Conservation (phyloP, 2,888 invertebrate species). For the Molorchus minor region DNA sequence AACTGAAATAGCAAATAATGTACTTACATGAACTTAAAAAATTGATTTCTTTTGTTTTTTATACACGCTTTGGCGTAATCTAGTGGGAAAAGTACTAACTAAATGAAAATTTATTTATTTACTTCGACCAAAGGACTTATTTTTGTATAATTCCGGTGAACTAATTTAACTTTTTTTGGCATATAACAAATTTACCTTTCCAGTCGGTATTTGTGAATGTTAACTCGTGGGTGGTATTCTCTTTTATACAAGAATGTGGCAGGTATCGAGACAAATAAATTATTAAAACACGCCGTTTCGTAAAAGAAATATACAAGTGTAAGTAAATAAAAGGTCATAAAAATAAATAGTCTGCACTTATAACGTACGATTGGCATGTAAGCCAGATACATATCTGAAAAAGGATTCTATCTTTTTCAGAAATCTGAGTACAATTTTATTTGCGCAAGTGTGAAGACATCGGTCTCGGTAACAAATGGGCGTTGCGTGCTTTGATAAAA, state of each 20-base stretch:
- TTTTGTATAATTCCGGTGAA: too few species aligned
- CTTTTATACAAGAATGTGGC: slow-evolving; percentile 15
- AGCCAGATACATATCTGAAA: slow-evolving; percentile 1
- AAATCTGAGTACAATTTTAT: slow-evolving; percentile 3
- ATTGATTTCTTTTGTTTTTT: too few species aligned
- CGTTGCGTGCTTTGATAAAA: not conserved
- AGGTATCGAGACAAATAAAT: slow-evolving; percentile 4
- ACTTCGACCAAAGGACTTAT: too few species aligned
- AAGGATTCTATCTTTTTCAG: slow-evolving; percentile 9
- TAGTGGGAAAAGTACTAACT: too few species aligned
- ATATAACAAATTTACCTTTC: too few species aligned
- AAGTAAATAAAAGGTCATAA: slow-evolving; percentile 17
- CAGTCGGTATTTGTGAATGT: slow-evolving; percentile 13
- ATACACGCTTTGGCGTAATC: too few species aligned
- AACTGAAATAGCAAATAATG: too few species aligned
- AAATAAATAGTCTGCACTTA: slow-evolving; percentile 16
- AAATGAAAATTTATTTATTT: too few species aligned
- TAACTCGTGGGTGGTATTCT: slow-evolving; percentile 11
- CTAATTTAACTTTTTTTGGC: too few species aligned
- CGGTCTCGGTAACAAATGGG: not conserved
- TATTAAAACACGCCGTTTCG: slow-evolving; percentile 10
- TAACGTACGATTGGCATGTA: slow-evolving; percentile 10
- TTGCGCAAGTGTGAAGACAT: not conserved
- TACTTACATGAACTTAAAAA: too few species aligned
- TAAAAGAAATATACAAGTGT: slow-evolving; percentile 10